phyloP scores from a whole-genome alignment of 2,113 vertebrate species.

The Datnioides undecimradiatus region DNA sequence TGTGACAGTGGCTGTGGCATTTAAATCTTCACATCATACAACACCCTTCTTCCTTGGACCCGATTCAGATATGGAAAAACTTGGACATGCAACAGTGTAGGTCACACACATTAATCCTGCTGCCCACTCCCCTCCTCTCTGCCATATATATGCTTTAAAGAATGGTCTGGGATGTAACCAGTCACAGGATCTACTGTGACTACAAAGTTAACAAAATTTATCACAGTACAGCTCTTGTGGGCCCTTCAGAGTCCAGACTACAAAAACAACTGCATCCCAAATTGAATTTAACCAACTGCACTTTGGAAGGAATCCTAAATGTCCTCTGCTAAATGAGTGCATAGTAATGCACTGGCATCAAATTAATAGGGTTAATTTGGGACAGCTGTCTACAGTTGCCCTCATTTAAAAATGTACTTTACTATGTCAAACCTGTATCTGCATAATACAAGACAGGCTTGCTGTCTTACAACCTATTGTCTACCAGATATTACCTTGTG shows the following conservation, averaged over 20 bases:
- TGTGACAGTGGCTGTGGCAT: not conserved
- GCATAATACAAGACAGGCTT: not conserved
- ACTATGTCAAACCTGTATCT: not conserved
- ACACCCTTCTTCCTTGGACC: not conserved
- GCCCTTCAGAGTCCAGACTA: slow-evolving; percentile 17
- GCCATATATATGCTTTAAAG: not conserved
- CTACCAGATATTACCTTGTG: not conserved
- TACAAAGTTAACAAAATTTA: not conserved
- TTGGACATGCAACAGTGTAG: not conserved
- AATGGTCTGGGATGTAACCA: not conserved
- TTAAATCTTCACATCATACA: no score
- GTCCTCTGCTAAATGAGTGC: slow-evolving; percentile 5
- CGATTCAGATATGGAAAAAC: not conserved
- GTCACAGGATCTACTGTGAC: not conserved
- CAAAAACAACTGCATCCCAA: slow-evolving; percentile 40
- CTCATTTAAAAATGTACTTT: slow-evolving; percentile 7
- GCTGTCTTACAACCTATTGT: no score
- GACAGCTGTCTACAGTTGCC: not conserved
- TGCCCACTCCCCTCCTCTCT: not conserved
- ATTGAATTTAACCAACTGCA: slow-evolving; percentile 42
- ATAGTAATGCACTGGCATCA: not conserved
- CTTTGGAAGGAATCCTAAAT: slow-evolving; percentile 23
- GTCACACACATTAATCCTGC: not conserved
- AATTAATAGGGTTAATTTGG: slow-evolving; percentile 1
- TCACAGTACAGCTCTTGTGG: slow-evolving; percentile 3